Conservation (phyloP, 2,888 invertebrate genomes). For the Agonum fuliginosum region DNA sequence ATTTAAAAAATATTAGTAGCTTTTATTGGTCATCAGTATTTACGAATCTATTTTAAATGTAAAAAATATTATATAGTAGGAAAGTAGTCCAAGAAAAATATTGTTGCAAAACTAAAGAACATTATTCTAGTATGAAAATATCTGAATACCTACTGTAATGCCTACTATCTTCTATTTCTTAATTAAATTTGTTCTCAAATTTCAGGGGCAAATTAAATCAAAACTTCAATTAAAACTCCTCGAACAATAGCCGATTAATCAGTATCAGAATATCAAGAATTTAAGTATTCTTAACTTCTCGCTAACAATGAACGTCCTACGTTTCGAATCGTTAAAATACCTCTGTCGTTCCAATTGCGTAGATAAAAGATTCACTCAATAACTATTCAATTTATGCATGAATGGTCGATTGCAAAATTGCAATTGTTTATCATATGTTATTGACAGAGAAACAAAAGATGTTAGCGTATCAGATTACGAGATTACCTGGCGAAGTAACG, state of each 20-base stretch:
- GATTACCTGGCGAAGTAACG: not conserved
- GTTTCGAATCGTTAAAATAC: constrained; percentile 37
- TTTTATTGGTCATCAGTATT: too few species aligned
- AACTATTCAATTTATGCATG: constrained; percentile 54
- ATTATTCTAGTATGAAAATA: too few species aligned
- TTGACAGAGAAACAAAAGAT: constrained; percentile 55
- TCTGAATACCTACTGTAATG: too few species aligned
- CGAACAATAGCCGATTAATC: constrained; percentile 16
- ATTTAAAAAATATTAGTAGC: too few species aligned
- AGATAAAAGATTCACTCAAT: constrained; percentile 48
- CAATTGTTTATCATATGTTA: constrained; percentile 50
- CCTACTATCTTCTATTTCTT: too few species aligned
- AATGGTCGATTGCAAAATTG: constrained; percentile 57
- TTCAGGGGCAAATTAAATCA: constrained; percentile 12
- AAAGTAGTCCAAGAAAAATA: too few species aligned
- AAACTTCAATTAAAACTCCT: not conserved
- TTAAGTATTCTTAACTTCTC: constrained; percentile 5
- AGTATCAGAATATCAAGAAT: constrained; percentile 25
- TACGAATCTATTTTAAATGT: too few species aligned
- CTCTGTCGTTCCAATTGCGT: constrained; percentile 45
- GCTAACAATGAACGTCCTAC: constrained; percentile 48
- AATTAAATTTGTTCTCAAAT: too few species aligned
- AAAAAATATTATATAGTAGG: too few species aligned
- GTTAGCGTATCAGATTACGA: not conserved
- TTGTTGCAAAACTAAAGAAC: too few species aligned